Conservation (phyloP, 2,113 vertebrate genomes). For the Embiotoca jacksoni region DNA sequence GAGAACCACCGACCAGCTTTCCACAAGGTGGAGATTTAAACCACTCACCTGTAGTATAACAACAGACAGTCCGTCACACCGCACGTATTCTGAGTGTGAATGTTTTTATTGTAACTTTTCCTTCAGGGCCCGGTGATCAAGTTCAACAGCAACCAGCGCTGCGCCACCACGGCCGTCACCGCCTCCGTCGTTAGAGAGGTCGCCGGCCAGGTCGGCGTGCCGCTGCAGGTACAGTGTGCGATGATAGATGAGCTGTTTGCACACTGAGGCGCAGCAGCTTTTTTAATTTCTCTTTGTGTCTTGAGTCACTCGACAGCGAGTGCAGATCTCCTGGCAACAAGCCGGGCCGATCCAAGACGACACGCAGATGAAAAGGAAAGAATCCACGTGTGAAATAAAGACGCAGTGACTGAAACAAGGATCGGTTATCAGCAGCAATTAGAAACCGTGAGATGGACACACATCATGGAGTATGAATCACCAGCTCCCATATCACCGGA, state of each 20-base stretch:
- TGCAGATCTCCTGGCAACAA: too few relatives aligned
- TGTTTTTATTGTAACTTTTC: too few relatives aligned
- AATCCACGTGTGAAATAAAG: too few relatives aligned
- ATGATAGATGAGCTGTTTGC: not conserved
- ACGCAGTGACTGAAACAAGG: too few relatives aligned
- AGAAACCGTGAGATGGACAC: too few relatives aligned
- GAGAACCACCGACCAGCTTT: conserved; percentile 96
- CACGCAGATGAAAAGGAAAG: too few relatives aligned
- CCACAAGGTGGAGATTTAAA: conserved; percentile 88
- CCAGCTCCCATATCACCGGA: too few relatives aligned
- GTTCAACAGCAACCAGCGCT: conserved; percentile 98
- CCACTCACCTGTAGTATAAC: too few relatives aligned
- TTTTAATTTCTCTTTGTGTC: not conserved
- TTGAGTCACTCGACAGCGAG: not conserved
- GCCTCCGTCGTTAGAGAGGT: conserved; percentile 91
- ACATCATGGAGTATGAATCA: too few relatives aligned
- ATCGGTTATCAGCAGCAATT: too few relatives aligned
- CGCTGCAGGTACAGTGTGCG: conserved; percentile 90
- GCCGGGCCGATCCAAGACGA: too few relatives aligned
- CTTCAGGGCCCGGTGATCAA: conserved; percentile 95
- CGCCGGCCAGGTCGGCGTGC: conserved; percentile 85
- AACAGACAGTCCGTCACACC: too few relatives aligned
- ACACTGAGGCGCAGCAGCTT: not conserved
- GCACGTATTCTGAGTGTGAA: not conserved
- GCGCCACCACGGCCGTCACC: conserved; percentile 93